Base-by-base conservation (phyloP, 2,888 invertebrate species). In the Diaperis boleti region DNA sequence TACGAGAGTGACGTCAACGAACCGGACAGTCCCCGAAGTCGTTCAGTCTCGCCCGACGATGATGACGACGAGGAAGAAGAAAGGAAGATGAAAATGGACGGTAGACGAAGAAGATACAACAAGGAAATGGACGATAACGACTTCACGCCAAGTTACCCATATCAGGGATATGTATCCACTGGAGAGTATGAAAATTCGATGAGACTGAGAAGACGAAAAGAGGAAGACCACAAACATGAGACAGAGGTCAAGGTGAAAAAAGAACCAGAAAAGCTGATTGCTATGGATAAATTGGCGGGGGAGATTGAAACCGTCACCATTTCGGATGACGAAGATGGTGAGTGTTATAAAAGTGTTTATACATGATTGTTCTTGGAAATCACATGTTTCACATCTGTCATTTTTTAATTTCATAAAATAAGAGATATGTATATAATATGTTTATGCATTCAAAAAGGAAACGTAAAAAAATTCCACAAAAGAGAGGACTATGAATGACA, bases 261-360 rank as follows among this genome's bases (percentile, higher is more conserved):
- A 29, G 64, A 59, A 74, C 59, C 54, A 74, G 72, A 29, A 74
- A 77, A 57, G 77, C 78, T 29, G 79, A 52, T 14, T 2, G 37
- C 15, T 33, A 82, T 71, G 5, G 73, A 76, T 10, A 62, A 35
- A 11, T 35, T 76, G 0, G 45, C 72, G 3, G 68, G 68, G 2
- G 73, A 76, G 1, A 78, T 86, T 35, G 82, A 82, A 61, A 85
- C 84, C 63, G 86, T 87, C 65, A 87, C 86, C 3, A 87, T 87
- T 35, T 87, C 87, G 66, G 87, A 88, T 67, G 88, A 88, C 68
- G 88, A 88, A 73, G 87, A 87, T 78, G 83, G 86, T 85, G 69
- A 66, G 72, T 66, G 45, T n/a, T n/a, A n/a, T n/a, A n/a, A n/a
- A n/a, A n/a, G n/a, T n/a, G n/a, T n/a, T n/a, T n/a, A n/a, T n/a